phyloP scores from a whole-genome alignment of 2,113 vertebrate species.

The Caracal caracal region DNA sequence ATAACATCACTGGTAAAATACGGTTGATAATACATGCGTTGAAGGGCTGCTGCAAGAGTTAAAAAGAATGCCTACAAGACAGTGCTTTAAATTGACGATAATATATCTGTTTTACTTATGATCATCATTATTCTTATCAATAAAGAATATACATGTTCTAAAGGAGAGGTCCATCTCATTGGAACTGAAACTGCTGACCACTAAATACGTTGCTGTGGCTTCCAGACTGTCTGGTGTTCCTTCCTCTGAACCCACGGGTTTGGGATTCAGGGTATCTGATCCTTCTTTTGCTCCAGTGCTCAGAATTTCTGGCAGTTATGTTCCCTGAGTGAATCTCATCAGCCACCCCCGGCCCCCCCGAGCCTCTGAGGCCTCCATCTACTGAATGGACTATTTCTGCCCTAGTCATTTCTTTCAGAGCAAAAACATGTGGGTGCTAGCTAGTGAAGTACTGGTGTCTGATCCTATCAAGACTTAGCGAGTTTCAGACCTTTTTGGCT shows the following conservation, averaged over 20 bases:
- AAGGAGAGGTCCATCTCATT: neutral
- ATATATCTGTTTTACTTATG: neutral
- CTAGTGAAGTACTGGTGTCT: neutral
- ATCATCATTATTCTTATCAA: neutral
- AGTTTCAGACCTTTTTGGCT: neutral
- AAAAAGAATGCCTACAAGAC: neutral
- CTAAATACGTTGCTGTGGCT: neutral
- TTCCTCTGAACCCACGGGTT: neutral
- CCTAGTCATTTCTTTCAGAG: neutral
- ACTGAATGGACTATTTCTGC: neutral
- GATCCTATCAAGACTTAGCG: fast-evolving
- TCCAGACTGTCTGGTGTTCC: neutral
- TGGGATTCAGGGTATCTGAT: neutral
- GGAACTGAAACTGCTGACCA: neutral
- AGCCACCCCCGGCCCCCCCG: neutral
- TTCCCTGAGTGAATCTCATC: neutral
- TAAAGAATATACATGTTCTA: neutral
- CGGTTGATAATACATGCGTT: no score
- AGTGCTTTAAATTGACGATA: neutral
- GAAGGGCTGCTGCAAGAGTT: neutral
- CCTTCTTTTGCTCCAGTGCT: neutral
- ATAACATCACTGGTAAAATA: neutral
- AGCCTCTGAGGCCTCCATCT: neutral
- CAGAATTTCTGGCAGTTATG: neutral
- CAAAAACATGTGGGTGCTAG: neutral